Conservation (phyloP, 2,888 invertebrate genomes). For the Agrochola circellaris region DNA sequence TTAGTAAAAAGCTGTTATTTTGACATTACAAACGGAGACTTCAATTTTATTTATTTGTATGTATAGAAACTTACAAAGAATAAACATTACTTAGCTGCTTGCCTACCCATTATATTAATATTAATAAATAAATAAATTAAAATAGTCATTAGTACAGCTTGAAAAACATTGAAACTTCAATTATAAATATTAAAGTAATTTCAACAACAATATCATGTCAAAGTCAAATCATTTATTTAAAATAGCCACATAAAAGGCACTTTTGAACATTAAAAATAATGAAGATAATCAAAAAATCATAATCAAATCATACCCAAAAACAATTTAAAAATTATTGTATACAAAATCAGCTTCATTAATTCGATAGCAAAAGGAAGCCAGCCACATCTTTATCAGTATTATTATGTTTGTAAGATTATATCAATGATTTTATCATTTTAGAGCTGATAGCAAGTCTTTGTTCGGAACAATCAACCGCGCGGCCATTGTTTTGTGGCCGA, state of each 20-base stretch:
- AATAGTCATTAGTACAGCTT: neutral
- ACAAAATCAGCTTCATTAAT: constrained; percentile 27
- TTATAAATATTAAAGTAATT: neutral
- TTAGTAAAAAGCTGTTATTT: no score
- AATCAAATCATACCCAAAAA: neutral
- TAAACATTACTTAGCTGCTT: neutral
- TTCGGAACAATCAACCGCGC: constrained; percentile 74
- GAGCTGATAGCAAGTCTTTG: constrained; percentile 80
- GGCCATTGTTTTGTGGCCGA: constrained; percentile 77
- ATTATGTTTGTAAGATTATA: constrained; percentile 57
- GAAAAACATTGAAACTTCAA: neutral
- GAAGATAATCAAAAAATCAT: no score
- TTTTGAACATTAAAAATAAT: neutral
- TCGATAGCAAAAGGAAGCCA: constrained; percentile 33
- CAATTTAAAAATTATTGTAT: neutral
- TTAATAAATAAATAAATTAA: no score
- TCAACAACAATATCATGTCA: neutral
- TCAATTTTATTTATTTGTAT: no score
- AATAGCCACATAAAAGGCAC: neutral
- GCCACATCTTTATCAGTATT: constrained; percentile 59
- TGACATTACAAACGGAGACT: no score
- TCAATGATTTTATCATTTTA: constrained; percentile 77
- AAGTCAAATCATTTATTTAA: neutral
- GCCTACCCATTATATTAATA: neutral
- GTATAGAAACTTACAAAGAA: no score